phyloP scores from a whole-genome alignment of 2,888 invertebrate genomes.

The Philereme vetulata region DNA sequence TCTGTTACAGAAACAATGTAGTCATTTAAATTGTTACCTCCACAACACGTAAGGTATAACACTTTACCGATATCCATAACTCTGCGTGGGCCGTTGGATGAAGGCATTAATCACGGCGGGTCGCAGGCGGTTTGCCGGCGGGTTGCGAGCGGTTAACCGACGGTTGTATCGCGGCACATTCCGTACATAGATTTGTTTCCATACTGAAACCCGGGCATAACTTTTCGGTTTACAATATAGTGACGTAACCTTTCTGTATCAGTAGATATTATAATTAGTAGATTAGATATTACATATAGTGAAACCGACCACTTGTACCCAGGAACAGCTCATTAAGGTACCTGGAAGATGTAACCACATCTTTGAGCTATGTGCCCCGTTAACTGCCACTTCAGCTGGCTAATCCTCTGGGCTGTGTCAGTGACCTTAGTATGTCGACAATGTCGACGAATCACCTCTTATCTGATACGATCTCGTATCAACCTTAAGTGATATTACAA shows the following conservation, averaged over 20 bases:
- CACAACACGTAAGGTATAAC: constrained; percentile 5
- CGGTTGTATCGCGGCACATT: constrained; percentile 7
- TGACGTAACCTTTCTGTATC: neutral
- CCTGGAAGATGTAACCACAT: too few relatives aligned
- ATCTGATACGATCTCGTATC: too few relatives aligned
- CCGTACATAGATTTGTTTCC: constrained; percentile 4
- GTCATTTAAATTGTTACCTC: constrained; percentile 5
- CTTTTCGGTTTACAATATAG: neutral
- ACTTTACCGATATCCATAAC: constrained; percentile 28
- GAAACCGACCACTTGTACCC: too few relatives aligned
- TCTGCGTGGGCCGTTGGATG: constrained; percentile 13
- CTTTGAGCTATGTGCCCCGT: too few relatives aligned
- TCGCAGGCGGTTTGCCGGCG: constrained; percentile 21
- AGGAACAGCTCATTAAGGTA: too few relatives aligned
- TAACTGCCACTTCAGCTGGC: too few relatives aligned
- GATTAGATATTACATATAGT: too few relatives aligned
- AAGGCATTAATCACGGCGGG: constrained; percentile 25
- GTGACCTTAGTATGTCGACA: too few relatives aligned
- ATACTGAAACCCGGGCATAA: constrained; percentile 1
- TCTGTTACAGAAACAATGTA: neutral
- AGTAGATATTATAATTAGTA: too few relatives aligned
- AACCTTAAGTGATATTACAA: too few relatives aligned
- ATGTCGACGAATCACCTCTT: too few relatives aligned
- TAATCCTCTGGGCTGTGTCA: too few relatives aligned
- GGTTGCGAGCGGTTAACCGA: constrained; percentile 22